Conservation (phyloP, 2,888 invertebrate species). For the Seira ritae region DNA sequence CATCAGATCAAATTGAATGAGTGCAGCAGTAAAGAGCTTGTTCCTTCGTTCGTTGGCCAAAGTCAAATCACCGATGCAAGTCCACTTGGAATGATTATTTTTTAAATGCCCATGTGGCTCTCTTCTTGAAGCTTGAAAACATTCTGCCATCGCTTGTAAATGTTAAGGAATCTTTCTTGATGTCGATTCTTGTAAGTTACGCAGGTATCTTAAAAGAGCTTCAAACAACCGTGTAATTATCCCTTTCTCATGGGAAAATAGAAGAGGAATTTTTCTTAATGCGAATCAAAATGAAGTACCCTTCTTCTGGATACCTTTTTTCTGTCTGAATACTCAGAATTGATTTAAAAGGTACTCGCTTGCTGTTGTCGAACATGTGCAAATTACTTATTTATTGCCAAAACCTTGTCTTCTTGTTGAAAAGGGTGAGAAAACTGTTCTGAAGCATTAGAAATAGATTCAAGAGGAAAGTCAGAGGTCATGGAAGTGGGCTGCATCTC, state of each 20-base stretch:
- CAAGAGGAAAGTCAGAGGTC: background rate
- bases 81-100: too few species aligned
- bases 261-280: slow-evolving; percentile 30
- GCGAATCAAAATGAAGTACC: background rate
- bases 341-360: background rate
- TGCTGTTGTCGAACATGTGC: slow-evolving; percentile 9
- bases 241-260: slow-evolving; percentile 49
- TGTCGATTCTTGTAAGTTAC: background rate
- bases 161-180: too few species aligned
- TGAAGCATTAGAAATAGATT: too few species aligned
- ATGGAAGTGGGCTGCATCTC: background rate
- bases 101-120: too few species aligned
- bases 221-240: slow-evolving; percentile 59
- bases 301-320: too few species aligned
- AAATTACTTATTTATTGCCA: background rate
- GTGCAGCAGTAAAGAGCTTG: too few species aligned
- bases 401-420: background rate
- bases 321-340: slow-evolving; percentile 55
- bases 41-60: too few species aligned
- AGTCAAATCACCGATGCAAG: too few species aligned
- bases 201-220: slow-evolving; percentile 30
- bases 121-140: too few species aligned
- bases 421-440: background rate
- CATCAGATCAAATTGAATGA: too few species aligned
- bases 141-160: too few species aligned